Percentiles rank a stretch among this genome's conserved stretches.
phyloP scores from a whole-genome alignment of 92 coral and sea anemone genomes.

The Bergia puertoricense region DNA sequence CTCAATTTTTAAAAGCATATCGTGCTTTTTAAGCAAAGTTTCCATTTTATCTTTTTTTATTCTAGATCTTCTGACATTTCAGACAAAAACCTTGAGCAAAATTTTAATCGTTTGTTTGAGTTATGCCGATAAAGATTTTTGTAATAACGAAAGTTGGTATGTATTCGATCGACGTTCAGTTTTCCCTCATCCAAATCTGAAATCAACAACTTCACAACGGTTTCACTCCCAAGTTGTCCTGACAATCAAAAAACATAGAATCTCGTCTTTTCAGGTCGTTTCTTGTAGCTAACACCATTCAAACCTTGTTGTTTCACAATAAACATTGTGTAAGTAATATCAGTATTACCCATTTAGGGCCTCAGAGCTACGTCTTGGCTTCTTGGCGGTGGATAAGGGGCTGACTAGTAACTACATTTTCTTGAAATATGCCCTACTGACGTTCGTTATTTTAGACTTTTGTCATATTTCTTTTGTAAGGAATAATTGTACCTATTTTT shows the following conservation, averaged over 20 bases:
- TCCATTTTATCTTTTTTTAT: no score
- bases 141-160: no score
- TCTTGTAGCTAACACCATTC: background rate
- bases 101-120: background rate
- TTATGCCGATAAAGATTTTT: no score
- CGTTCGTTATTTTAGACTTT: background rate
- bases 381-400: slow-evolving; percentile 10
- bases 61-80: no score
- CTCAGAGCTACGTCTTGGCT: background rate
- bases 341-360: no score
- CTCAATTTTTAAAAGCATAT: background rate
- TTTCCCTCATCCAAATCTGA: background rate
- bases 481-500: no score
- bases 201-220: background rate
- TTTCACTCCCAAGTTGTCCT: no score
- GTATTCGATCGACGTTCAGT: no score
- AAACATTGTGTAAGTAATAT: background rate
- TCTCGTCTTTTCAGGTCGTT: background rate
- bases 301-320: slow-evolving; percentile 2
- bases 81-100: no score
- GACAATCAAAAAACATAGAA: background rate
- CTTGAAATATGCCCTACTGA: background rate
- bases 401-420: background rate
- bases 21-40: background rate
- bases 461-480: background rate